A percentile compares a stretch with the other conserved stretches of the same genome.
Evolutionary conservation across 2,888 invertebrate genomes (phyloP).

Genomic region (Cistogaster globosa): DNA sequence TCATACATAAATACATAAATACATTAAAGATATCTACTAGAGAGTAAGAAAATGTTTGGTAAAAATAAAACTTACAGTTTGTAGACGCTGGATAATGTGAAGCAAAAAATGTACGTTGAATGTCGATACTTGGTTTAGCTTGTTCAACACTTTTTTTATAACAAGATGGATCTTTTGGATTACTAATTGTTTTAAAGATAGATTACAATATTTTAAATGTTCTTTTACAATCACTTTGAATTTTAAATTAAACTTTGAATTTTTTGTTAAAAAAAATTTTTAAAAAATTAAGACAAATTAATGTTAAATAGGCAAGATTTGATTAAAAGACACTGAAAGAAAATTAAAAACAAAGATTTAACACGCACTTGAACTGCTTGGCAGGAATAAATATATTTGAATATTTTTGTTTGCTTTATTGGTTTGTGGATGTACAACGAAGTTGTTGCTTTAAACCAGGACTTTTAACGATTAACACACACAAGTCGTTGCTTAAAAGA

Average conservation of each 20-base stretch:
- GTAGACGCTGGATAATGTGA: conserved; percentile 29
- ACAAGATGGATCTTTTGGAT: too few relatives aligned
- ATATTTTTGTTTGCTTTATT: not conserved
- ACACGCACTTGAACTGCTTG: not conserved
- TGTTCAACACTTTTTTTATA: not conserved
- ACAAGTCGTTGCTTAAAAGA: not conserved
- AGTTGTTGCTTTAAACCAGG: not conserved
- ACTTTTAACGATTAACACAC: not conserved
- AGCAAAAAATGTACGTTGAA: conserved; percentile 11
- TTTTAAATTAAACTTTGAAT: not conserved
- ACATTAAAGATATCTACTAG: not conserved
- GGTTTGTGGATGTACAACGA: too few relatives aligned
- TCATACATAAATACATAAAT: not conserved
- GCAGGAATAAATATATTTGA: not conserved
- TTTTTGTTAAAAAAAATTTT: not conserved
- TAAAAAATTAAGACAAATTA: not conserved
- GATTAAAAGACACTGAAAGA: conserved; percentile 13
- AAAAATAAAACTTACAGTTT: conserved; percentile 60
- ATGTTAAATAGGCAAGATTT: conserved; percentile 24
- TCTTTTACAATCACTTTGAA: conserved; percentile 13
- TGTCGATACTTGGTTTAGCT: conserved; percentile 1
- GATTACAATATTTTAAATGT: not conserved
- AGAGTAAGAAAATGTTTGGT: too few relatives aligned
- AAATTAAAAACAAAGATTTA: not conserved
- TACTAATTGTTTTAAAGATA: not conserved